Percentiles rank a stretch among this genome's conserved stretches.
Evolutionary conservation across 2,113 vertebrate species (phyloP).

Genomic region (Alectura lathami): DNA sequence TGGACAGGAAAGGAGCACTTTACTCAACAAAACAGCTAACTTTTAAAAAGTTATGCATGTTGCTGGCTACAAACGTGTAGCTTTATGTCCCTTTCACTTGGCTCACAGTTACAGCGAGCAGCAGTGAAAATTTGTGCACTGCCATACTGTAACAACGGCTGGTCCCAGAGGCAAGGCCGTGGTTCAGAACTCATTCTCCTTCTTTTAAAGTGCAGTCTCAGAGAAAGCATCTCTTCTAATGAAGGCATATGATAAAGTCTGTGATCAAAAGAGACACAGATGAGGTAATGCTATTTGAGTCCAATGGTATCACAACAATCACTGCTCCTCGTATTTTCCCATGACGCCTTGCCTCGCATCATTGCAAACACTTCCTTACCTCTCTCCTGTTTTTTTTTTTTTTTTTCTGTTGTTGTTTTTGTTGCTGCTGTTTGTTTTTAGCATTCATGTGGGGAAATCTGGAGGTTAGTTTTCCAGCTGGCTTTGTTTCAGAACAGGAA

Average conservation of each 20-base stretch:
- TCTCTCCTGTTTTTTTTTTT: background rate
- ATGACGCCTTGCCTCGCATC: background rate
- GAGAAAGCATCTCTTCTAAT: background rate
- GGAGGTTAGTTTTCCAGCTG: background rate
- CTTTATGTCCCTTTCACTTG: background rate
- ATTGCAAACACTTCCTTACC: background rate
- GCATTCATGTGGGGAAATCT: background rate
- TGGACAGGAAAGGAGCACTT: background rate
- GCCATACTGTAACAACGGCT: background rate
- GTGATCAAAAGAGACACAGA: background rate
- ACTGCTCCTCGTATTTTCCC: background rate
- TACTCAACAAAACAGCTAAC: background rate
- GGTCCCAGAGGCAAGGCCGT: background rate
- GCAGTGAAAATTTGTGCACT: accelerated
- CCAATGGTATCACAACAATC: background rate
- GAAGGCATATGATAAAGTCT: background rate
- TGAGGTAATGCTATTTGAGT: background rate
- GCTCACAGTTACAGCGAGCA: background rate
- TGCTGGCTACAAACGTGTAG: background rate
- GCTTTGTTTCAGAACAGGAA: background rate
- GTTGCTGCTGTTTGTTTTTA: background rate
- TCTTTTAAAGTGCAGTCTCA: background rate
- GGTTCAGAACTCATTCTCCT: background rate
- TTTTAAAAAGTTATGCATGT: background rate
- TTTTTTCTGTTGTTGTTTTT: background rate